Evolutionary conservation across 2,888 invertebrate species (phyloP), one percentile per base, ranked within the genome.

Genomic region (Eupithecia pulchellata): DNA sequence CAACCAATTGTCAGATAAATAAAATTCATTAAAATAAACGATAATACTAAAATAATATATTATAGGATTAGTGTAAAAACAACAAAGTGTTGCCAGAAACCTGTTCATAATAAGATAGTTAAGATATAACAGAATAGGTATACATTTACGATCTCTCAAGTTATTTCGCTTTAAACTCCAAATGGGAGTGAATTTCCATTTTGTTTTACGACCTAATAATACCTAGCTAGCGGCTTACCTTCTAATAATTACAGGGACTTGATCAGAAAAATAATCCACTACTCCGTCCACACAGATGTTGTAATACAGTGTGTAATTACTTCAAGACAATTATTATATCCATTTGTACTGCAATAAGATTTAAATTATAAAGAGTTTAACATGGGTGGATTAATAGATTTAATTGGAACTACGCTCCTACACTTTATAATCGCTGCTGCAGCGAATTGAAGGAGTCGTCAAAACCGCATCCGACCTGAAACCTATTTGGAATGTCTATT

Each of bases 131-230:
- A 29, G n/a, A 32, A 60, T 30, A 32, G n/a, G n/a, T 32, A 13
- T 60, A 20, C 20, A 32, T 32, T 60, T 30, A 60, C 60, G 60
- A 60, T 29, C 29, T 57, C 57, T 32, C 32, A 30, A 60, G 11
- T 32, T 30, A 60, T 29, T 60, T 9, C 60, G 60, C 60, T 29
- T 32, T 29, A 60, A 32, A 60, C 60, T 57, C 2, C 17, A 20
- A 32, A 60, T 60, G 30, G 60, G 30, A 29, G 60, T 60, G n/a
- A n/a, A 72, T 30, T 58, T 27, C 64, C 36, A 34, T 67, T 67
- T 55, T 20, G 55, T 36, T 63, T 39, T 68, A 60, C 32, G 32
- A 60, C 57, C 42, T 52, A 32, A 65, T 63, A 70, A 64, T 68
- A 65, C 29, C 29, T 57, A 27, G 13, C 58, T 30, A 60, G 30